Base-by-base conservation (phyloP, 2,888 invertebrate genomes). In the Cactoblastis cactorum region DNA sequence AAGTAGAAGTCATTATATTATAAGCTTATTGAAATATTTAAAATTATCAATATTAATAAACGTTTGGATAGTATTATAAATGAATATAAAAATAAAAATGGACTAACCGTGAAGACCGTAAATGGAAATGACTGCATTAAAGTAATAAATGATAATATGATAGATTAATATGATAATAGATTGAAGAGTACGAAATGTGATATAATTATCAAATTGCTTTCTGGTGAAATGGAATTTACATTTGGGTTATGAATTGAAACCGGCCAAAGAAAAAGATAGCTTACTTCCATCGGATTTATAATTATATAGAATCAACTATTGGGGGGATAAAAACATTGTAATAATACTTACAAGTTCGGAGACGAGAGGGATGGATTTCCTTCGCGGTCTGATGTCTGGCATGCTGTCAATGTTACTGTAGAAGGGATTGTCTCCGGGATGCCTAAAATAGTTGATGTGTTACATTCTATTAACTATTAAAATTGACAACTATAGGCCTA, bases 371-470 rank as follows among this genome's bases (percentile, higher is more conserved):
- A 99, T 98, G 49, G 98, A 98, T 90, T 99, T 99, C 78, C 98
- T 93, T 72, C 98, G 92, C 50, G 98, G 98, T 74, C 98, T 94
- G 85, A 99, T 98, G 84, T 99, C 98, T 47, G 99, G 99, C 97
- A 98, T 98, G 77, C 98, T 99, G 93, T 99, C 99, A 90, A 99
- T 99, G 86, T 97, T 98, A 87, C 98, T 98, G 93, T 99, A 99
- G 92, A 99, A 99, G 8, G 98, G 97, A 90, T 98, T 98, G 90
- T 98, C 97, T 63, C 97, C 96, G 15, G 97, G 95, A 76, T 96
- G 96, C 65, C 95, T 95, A 91, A 54, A 63, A 68, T 28, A 11
- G 28, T 41, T 14, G 14, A 14, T n/a, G 12, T 41, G n/a, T n/a
- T n/a, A n/a, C n/a, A n/a, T n/a, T n/a, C n/a, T n/a, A n/a, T n/a